Evolutionary conservation across 2,888 invertebrate genomes (phyloP).

Genomic region (Eristalinus sepulchralis): DNA sequence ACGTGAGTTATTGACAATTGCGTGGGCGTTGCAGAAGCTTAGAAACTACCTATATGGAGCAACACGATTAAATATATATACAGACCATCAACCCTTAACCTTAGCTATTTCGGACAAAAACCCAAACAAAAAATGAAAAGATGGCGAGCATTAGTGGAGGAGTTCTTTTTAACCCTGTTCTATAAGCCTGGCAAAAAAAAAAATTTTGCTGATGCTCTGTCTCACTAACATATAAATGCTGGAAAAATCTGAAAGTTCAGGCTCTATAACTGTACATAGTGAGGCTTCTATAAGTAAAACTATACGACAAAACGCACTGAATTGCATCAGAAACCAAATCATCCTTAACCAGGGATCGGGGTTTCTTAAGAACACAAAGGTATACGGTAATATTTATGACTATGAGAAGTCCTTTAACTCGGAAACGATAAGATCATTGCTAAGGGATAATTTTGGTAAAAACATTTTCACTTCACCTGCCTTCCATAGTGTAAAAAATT

Average conservation of each 20-base stretch:
- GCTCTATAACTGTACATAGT: neutral
- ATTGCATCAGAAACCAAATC: neutral
- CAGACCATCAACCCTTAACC: neutral
- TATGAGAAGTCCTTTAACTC: too few species aligned
- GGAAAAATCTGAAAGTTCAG: neutral
- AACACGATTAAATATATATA: neutral
- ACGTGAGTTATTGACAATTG: conserved; percentile 76
- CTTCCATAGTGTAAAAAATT: neutral
- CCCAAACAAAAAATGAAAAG: neutral
- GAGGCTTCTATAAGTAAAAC: neutral
- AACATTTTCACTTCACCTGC: too few species aligned
- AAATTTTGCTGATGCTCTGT: neutral
- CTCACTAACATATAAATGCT: neutral
- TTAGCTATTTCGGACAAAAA: neutral
- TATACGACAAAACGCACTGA: neutral
- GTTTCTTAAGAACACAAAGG: neutral
- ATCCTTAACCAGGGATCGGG: neutral
- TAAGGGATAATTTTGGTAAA: too few species aligned
- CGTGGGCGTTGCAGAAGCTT: conserved; percentile 77
- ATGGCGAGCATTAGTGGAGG: neutral
- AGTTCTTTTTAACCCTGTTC: neutral
- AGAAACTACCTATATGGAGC: conserved; percentile 77
- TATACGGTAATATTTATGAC: neutral
- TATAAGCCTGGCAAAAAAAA: neutral
- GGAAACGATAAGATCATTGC: too few species aligned